Percentiles rank a stretch among this genome's conserved stretches.
These are phyloP conservation scores for Schizaphis graminum DNA, from an alignment of 2,888 invertebrate genomes.

Conservation along the genomic window DNA sequence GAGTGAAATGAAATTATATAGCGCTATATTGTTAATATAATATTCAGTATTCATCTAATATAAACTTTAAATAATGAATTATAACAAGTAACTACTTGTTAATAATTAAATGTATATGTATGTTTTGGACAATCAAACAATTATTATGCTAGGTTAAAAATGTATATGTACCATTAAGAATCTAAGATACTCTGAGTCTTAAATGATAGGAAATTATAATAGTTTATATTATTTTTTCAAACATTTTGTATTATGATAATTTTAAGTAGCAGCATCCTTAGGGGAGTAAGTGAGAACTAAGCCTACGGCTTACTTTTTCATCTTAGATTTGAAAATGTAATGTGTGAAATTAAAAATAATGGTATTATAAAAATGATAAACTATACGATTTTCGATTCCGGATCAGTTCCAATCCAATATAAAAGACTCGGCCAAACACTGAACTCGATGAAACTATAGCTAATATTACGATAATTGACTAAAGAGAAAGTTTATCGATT, in stretches of 20 bases:
- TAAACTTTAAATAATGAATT: not conserved
- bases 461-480: not conserved
- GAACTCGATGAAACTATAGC: not conserved
- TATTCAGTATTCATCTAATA: not conserved
- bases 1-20: not conserved
- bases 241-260: too few species aligned
- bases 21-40: not conserved
- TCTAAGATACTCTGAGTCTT: not conserved
- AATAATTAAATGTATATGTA: not conserved
- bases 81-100: not conserved
- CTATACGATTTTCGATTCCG: not conserved
- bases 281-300: too few species aligned
- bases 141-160: not conserved
- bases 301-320: too few species aligned
- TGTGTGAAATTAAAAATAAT: not conserved
- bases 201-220: not conserved
- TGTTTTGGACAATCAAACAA: not conserved
- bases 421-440: not conserved
- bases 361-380: not conserved
- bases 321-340: too few species aligned
- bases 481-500: not conserved
- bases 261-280: too few species aligned
- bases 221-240: too few species aligned
- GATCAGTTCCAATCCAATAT: not conserved
- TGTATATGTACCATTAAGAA: not conserved